phyloP scores from a whole-genome alignment of 2,113 vertebrate genomes.

The Balaenoptera acutorostrata region DNA sequence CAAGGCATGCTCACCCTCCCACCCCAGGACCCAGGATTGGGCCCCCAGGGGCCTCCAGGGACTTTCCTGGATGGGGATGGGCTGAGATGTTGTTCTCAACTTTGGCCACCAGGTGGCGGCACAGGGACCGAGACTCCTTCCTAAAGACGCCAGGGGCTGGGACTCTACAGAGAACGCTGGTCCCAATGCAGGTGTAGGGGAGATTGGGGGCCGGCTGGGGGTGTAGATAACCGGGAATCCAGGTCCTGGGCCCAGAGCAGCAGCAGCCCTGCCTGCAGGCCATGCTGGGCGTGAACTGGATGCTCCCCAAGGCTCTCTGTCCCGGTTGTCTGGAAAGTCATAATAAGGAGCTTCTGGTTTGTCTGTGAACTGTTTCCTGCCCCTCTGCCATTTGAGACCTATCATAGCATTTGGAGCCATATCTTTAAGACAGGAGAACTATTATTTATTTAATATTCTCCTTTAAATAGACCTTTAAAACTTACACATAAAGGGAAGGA shows the following conservation, averaged over 20 bases:
- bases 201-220: background rate
- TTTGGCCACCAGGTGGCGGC: conserved; percentile 31
- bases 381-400: background rate
- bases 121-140: background rate
- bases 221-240: background rate
- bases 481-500: background rate
- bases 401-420: background rate
- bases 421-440: background rate
- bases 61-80: accelerated
- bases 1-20: background rate
- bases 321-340: background rate
- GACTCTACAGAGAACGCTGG: background rate
- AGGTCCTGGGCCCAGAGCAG: background rate
- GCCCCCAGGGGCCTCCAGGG: background rate
- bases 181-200: background rate
- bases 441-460: background rate
- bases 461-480: background rate
- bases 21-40: background rate
- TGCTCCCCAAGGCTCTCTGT: background rate
- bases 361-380: background rate
- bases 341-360: background rate
- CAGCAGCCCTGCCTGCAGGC: background rate
- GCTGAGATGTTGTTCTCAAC: background rate
- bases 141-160: background rate
- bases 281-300: background rate